These are phyloP conservation scores for Ochotona princeps DNA, from an alignment of 2,113 vertebrate genomes.

Conservation along the genomic window DNA sequence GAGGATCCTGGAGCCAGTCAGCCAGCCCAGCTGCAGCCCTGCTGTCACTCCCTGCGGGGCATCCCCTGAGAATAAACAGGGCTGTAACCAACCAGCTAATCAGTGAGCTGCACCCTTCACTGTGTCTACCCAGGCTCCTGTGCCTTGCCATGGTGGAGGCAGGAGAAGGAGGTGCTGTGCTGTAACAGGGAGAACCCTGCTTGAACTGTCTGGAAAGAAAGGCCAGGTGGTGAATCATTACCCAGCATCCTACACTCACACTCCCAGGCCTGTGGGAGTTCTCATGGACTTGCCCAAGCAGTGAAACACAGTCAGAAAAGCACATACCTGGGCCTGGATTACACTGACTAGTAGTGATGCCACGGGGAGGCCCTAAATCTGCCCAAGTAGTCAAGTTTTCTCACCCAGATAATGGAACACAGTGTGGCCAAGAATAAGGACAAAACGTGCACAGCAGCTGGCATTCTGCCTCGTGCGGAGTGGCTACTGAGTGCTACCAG, in stretches of 20 bases:
- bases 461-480: neutral
- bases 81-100: constrained; percentile 67
- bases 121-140: neutral
- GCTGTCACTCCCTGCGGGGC: constrained; percentile 65
- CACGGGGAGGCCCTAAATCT: neutral
- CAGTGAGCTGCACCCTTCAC: constrained; percentile 20
- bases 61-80: constrained; percentile 64
- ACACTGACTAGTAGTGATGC: neutral
- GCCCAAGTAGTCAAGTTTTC: neutral
- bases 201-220: constrained; percentile 10
- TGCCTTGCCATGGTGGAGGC: neutral
- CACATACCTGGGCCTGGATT: neutral
- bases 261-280: neutral
- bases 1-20: constrained; percentile 31
- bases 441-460: neutral
- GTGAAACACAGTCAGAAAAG: constrained; percentile 15
- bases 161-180: neutral
- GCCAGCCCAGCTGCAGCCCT: constrained; percentile 58
- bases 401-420: constrained; percentile 18
- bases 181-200: neutral
- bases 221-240: constrained; percentile 10
- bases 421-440: neutral
- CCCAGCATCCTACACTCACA: neutral
- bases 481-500: neutral
- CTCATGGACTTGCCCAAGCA: neutral